Percentiles rank a stretch among this genome's conserved stretches.
Evolutionary conservation across 1,140 invertebrate species (phyloP).

Genomic region (Brachionus asplanchnoidis): DNA sequence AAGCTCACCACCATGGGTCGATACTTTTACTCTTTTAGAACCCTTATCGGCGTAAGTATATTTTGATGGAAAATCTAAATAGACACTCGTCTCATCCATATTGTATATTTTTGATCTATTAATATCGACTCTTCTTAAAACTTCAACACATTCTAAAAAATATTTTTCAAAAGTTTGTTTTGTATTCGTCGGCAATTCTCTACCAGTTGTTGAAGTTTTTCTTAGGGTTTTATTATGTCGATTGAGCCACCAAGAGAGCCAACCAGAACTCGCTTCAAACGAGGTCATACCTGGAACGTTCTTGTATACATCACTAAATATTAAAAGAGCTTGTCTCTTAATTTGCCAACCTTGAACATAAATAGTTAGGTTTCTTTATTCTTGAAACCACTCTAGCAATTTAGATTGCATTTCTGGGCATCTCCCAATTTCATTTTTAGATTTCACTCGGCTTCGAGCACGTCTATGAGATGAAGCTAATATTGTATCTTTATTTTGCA

Average conservation of each 20-base stretch:
- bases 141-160: background rate
- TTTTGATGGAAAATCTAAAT: background rate
- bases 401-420: background rate
- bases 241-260: background rate
- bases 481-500: background rate
- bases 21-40: background rate
- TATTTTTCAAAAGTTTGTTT: background rate
- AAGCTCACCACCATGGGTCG: background rate
- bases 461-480: background rate
- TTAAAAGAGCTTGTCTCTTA: background rate
- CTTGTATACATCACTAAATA: background rate
- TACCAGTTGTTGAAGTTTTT: background rate
- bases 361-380: background rate
- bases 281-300: background rate
- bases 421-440: background rate
- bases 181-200: background rate
- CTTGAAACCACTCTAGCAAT: background rate
- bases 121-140: background rate
- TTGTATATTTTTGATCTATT: background rate
- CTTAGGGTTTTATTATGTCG: background rate
- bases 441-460: background rate
- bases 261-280: background rate
- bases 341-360: background rate
- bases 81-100: background rate
- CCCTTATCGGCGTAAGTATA: background rate